Conservation (phyloP, 35 echinoderm and acorn worm genomes). For the Acanthaster planci region DNA sequence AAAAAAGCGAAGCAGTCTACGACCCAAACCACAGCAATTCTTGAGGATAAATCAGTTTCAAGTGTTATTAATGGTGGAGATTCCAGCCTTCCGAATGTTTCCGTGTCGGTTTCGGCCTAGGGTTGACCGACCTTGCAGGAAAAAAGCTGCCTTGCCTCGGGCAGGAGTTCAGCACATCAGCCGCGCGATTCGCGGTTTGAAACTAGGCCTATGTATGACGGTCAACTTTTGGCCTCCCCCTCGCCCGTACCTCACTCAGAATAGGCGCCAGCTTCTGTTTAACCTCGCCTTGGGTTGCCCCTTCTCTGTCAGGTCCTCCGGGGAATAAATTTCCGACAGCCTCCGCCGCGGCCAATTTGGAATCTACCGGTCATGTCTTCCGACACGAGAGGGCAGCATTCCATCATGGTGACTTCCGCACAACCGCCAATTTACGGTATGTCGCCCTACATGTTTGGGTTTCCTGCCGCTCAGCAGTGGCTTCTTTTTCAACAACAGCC, state of each 20-base stretch:
- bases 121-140: neutral
- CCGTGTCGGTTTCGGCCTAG: neutral
- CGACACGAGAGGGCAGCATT: neutral
- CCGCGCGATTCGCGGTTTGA: neutral
- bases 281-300: slow-evolving; percentile 26
- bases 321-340: too few species aligned
- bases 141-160: slow-evolving; percentile 10
- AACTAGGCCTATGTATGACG: too few species aligned
- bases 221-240: too few species aligned
- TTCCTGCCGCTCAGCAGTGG: too few species aligned
- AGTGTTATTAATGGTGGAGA: neutral
- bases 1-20: slow-evolving; percentile 6
- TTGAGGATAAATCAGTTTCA: neutral
- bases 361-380: neutral
- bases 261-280: neutral
- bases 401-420: neutral
- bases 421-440: neutral
- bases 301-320: neutral
- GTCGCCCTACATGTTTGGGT: neutral
- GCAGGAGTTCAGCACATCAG: neutral
- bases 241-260: slow-evolving; percentile 5
- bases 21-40: neutral
- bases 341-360: neutral
- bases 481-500: too few species aligned
- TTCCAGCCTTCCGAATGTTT: neutral